Base-by-base conservation (phyloP, 1,140 invertebrate genomes). In the Mya arenaria region DNA sequence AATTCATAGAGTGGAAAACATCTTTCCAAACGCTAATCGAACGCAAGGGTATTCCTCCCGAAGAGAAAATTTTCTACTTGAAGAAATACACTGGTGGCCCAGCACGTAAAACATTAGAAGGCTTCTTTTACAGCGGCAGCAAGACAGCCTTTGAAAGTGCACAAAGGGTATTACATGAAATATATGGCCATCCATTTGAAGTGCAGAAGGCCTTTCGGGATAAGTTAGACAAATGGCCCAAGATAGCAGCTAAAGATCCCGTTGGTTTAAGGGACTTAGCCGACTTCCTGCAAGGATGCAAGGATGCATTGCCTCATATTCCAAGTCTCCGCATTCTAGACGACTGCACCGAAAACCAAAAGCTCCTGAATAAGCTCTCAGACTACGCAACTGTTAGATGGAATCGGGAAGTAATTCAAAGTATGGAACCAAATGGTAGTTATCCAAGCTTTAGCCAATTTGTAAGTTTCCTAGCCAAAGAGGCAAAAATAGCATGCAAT, bases 11-110 rank as follows among this genome's bases (percentile, higher is more conserved):
- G 19, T 86, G 83, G 79, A 82, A 78, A 56, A 71, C 95, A 80
- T 96, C 96, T 94, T 97, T 97, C 48, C 96, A 95, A 88, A 96
- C 94, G 94, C 96, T 97, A 88, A 97, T 96, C 74, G 96, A 97
- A 68, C 96, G 96, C 90, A 97, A 97, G 91, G 96, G 95, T 30
- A 52, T 85, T 48, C 80, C 74, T 0, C 13, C 34, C 4, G 1
- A 63, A 10, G 84, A 80, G 36, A 82, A 60, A 37, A 72, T 83
- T 15, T 73, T 73, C n/a, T 83, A 85, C 37, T 48, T 87, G 17
- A 74, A 82, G 28, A 72, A 36, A 32, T 87, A 87, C 55, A 6
- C 85, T 19, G 84, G 37, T 60, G 82, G 75, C 37, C 25, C 23
- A 56, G 86, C 66, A 23, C 36, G 28, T 8, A 39, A 84, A 19